Evolutionary conservation across 2,113 vertebrate species (phyloP), one percentile per base, ranked within the genome.

Genomic region (Phalacrocorax carbo): DNA sequence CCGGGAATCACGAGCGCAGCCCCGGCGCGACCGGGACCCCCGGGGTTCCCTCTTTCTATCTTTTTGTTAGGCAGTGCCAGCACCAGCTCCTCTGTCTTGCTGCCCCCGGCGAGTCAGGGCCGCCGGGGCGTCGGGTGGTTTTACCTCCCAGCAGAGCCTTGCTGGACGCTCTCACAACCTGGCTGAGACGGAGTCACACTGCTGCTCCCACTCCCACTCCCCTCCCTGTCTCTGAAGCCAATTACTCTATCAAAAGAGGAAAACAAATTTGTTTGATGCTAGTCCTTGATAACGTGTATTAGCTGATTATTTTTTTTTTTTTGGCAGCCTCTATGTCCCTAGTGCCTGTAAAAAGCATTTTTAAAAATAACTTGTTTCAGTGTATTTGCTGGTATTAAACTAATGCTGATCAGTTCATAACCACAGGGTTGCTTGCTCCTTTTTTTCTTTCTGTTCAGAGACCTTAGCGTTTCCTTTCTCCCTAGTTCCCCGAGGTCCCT

Each of bases 11-110:
- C 13, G 12, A 49, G 26, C 26, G 15, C 23, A 44, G n/a, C 30
- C 15, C 11, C 13, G 13, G 8, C 4, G 21, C 48, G 36, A 69
- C 29, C 30, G 16, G 17, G 12, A 11, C 20, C 22, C 9, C 27
- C 6, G 21, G 3, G 6, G 3, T 9, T 25, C 7, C 4, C 7
- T 20, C 1, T 21, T 20, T 17, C 17, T 17, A 13, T 10, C 26
- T 23, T 12, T 15, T 23, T 54, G 79, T 30, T 13, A 15, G 54
- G 22, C 34, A 11, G 2, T 23, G 38, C 36, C 22, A 36, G 29
- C 27, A 23, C 18, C 65, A 7, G 58, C 52, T 19, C 12, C 12
- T n/a, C 13, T 3, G 6, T n/a, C 21, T 3, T 15, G 23, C n/a
- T 40, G 1, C 46, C 23, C 23, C 1, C 4, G 2, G 17, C 14